Conservation (phyloP, 2,888 invertebrate species). For the Microchrysa polita region DNA sequence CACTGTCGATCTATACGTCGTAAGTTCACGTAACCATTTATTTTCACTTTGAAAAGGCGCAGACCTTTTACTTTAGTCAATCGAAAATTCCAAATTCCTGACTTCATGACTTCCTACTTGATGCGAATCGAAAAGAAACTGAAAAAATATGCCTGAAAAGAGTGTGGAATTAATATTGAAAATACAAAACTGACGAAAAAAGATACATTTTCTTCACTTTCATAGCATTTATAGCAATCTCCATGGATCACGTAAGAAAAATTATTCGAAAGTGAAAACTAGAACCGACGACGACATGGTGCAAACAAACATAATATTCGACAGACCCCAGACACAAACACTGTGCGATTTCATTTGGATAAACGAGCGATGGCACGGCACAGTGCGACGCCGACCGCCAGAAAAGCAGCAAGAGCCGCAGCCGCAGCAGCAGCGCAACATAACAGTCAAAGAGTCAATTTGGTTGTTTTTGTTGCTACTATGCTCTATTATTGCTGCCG, state of each 20-base stretch:
- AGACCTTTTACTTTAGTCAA: constrained; percentile 4
- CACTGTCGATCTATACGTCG: too few relatives aligned
- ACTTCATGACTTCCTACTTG: not conserved
- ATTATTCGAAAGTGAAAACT: constrained; percentile 18
- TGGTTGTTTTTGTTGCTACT: too few relatives aligned
- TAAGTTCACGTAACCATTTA: not conserved
- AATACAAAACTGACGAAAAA: too few relatives aligned
- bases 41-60: not conserved
- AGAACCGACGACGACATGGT: not conserved
- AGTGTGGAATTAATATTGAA: not conserved
- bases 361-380: too few relatives aligned
- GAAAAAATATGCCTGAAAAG: too few relatives aligned
- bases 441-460: not conserved
- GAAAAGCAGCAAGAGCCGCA: too few relatives aligned
- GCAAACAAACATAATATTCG: too few relatives aligned
- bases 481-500: too few relatives aligned
- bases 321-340: too few relatives aligned
- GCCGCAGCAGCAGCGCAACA: not conserved
- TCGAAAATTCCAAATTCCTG: not conserved
- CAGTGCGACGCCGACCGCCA: too few relatives aligned
- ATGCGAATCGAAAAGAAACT: too few relatives aligned
- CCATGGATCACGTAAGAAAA: not conserved
- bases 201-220: not conserved
- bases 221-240: not conserved
- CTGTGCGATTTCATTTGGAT: too few relatives aligned